Evolutionary conservation across 2,797 vertebrate species (phyloP), one percentile per base, ranked within the genome.

Genomic region (Coregonus ussuriensis): DNA sequence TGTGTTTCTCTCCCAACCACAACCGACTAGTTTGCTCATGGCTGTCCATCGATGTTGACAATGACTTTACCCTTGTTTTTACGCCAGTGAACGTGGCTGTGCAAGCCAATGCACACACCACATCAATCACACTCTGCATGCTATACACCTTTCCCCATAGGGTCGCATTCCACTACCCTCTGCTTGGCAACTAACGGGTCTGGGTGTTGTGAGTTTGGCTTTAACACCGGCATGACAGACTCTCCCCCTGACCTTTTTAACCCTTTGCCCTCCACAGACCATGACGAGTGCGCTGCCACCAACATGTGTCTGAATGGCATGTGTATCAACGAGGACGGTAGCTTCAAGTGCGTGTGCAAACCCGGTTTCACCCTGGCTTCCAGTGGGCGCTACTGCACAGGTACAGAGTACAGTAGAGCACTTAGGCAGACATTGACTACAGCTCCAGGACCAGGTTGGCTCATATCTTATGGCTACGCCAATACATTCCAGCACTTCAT

Each of bases 251-350:
- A 25, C 59, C 59, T 25, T 33, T 33, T 63, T 63, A 29, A 63
- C 52, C 25, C 71, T 59, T 35, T 73, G 41, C 70, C 16, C 0
- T 56, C 80, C 0, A 13, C 88, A 99, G 98, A 99, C 88, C 97
- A 99, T 0, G 97, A 99, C 18, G 98, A 99, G 81, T 99, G 98
- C 16, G 95, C 97, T 68, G 98, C 97, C 0, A 99, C 97, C 88
- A 99, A 99, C 93, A 98, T 99, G 97, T 99, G 98, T 83, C 95
- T 98, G 73, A 99, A 99, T 0, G 98, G 98, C 79, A 99, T 99
- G 97, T 99, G 98, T 59, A 98, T 99, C 88, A 99, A 99, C 0
- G 98, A 99, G 82, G 98, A 99, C 0, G 98, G 98, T 59, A 99
- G 98, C 93, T 99, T 99, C 90, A 99, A 99, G 86, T 99, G 98